Evolutionary conservation across 2,888 invertebrate genomes (phyloP).

Genomic region (Aethes cnicana): DNA sequence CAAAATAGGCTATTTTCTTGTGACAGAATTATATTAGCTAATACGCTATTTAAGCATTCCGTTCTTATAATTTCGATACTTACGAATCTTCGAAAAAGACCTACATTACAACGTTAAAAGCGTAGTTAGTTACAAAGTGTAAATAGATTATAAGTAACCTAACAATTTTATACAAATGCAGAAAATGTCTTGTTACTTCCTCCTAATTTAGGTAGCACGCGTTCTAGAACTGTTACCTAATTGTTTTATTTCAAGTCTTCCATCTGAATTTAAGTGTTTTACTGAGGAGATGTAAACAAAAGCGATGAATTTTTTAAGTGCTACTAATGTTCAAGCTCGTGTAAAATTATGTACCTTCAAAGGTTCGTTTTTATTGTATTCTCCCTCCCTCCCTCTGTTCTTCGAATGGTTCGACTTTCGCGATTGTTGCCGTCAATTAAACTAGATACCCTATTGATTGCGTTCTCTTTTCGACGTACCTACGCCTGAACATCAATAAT

Average conservation of each 20-base stretch:
- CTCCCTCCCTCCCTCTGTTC: not conserved
- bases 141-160: constrained; percentile 63
- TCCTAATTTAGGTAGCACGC: constrained; percentile 19
- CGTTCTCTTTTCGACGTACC: too few relatives aligned
- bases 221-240: constrained; percentile 6
- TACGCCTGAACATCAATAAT: too few relatives aligned
- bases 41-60: not conserved
- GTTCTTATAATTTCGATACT: constrained; percentile 33
- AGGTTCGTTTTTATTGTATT: not conserved
- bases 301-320: not conserved
- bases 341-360: not conserved
- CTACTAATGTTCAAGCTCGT: constrained; percentile 2
- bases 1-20: too few relatives aligned
- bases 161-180: constrained; percentile 69
- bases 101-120: constrained; percentile 57
- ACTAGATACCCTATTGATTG: not conserved
- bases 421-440: constrained; percentile 24
- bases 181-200: constrained; percentile 38
- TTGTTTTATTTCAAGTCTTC: constrained; percentile 60
- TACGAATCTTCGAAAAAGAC: constrained; percentile 49
- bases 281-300: constrained; percentile 8
- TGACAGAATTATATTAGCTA: too few relatives aligned
- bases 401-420: not conserved
- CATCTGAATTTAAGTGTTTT: constrained; percentile 48
- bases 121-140: constrained; percentile 66